These are phyloP conservation scores for Antitype chi DNA, from an alignment of 2,888 invertebrate genomes.

Conservation along the genomic window DNA sequence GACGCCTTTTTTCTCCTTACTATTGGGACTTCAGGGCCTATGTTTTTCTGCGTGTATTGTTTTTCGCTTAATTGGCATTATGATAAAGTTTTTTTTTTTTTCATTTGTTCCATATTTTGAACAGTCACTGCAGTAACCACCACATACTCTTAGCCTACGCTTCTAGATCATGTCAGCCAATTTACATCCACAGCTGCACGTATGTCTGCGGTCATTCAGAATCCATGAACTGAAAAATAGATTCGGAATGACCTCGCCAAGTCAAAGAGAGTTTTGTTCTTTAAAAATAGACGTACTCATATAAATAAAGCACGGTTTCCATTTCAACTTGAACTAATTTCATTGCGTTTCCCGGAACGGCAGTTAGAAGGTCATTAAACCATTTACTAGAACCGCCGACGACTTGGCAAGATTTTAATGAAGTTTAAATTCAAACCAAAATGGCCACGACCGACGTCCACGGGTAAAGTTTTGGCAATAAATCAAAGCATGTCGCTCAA, in stretches of 20 bases:
- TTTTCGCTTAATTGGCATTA: background rate
- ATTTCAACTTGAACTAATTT: slow-evolving; percentile 29
- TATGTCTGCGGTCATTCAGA: background rate
- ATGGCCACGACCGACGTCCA: slow-evolving; percentile 48
- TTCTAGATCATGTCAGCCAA: background rate
- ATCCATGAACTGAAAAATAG: background rate
- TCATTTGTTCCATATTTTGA: no score
- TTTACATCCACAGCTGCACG: background rate
- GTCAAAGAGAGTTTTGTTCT: background rate
- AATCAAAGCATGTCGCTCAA: slow-evolving; percentile 69
- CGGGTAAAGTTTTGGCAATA: slow-evolving; percentile 71
- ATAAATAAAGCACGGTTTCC: slow-evolving; percentile 20
- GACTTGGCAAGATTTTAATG: slow-evolving; percentile 67
- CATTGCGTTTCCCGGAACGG: slow-evolving; percentile 23
- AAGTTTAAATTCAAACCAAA: slow-evolving; percentile 66
- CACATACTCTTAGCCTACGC: background rate
- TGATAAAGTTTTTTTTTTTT: background rate
- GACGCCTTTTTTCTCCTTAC: no score
- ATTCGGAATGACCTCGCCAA: background rate
- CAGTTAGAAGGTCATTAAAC: slow-evolving; percentile 68
- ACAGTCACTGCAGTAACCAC: background rate
- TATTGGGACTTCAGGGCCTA: no score
- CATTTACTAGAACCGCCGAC: slow-evolving; percentile 41
- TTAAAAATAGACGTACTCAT: slow-evolving; percentile 17
- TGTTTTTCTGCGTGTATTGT: no score